Base-by-base conservation (phyloP, 1,140 invertebrate genomes). In the Euwallacea fornicatus region DNA sequence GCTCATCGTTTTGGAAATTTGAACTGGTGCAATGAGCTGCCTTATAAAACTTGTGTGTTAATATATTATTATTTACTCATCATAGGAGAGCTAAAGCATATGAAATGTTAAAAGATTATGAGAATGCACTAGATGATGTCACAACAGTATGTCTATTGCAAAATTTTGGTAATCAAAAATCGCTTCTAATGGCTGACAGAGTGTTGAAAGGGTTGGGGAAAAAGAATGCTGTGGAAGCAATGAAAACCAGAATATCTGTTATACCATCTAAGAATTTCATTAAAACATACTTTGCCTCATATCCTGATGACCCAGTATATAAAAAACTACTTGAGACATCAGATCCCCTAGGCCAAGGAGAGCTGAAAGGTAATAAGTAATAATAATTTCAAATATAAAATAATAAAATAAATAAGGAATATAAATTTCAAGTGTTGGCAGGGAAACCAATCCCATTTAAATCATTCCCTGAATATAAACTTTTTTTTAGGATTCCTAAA, bases 61-160 rank as follows among this genome's bases (percentile, higher is more conserved):
- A 33, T 33, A 33, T 33, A 33, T 33, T 33, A 33, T 33, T 33
- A 33, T 2, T 33, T 33, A 33, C 21, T 4, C n/a, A 44, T 71
- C 61, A 54, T 58, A 83, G 97, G 60, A 84, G 96, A 73, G 93
- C 95, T 7, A 90, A 91, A 76, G 94, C 93, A 10, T 87, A 89
- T 75, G 93, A 97, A 83, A 85, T 89, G 15, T 86, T 88, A 55
- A 90, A 91, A 75, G 88, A 97, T 70, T 86, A 94, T 70, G 86
- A 90, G 75, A 85, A 90, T 63, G 90, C 92, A 56, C 82, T 98
- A 50, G 94, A 98, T 85, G 95, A 98, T 86, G 88, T 97, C 0
- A 97, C 95, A 11, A 90, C 93, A 58, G 92, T 94, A 15, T 97
- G 94, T 83, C 91, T 97, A 75, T 82, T 97, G 65, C 95, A 98